These are phyloP conservation scores for Montipora foliosa DNA, from an alignment of 64 coral and sea anemone species.

Conservation along the genomic window DNA sequence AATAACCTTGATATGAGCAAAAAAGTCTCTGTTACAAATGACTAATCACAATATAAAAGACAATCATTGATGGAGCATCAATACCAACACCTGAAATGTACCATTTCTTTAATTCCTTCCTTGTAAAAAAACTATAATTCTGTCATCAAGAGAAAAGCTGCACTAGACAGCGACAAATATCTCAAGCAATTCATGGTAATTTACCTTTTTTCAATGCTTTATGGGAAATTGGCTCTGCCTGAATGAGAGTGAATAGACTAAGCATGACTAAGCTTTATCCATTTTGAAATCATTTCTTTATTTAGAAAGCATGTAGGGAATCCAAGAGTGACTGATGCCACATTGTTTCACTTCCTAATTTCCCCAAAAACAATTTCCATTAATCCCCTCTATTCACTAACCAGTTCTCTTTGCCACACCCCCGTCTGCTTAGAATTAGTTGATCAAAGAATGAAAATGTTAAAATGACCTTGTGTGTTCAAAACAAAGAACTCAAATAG, in stretches of 20 bases:
- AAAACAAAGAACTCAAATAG: neutral
- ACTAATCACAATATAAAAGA: too few species aligned
- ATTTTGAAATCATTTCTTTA: neutral
- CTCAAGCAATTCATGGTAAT: constrained; percentile 2
- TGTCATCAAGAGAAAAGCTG: too few species aligned
- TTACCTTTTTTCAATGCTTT: constrained; percentile 6
- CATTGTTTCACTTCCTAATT: constrained; percentile 6
- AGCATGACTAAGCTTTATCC: neutral
- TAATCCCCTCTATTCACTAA: neutral
- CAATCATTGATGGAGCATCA: too few species aligned
- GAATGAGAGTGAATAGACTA: neutral
- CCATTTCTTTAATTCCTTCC: too few species aligned
- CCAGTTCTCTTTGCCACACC: constrained; percentile 29
- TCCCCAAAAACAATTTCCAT: neutral
- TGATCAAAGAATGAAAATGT: neutral
- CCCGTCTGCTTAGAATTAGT: constrained; percentile 28
- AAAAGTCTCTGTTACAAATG: too few species aligned
- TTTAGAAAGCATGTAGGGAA: neutral
- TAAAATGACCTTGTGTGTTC: neutral
- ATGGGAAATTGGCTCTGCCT: constrained; percentile 14
- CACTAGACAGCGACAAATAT: too few species aligned
- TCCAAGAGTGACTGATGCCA: neutral
- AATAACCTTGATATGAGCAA: too few species aligned
- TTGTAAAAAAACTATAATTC: too few species aligned
- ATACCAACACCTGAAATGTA: too few species aligned